Evolutionary conservation across 2,797 vertebrate genomes (phyloP).

Genomic region (Lateolabrax maculatus): DNA sequence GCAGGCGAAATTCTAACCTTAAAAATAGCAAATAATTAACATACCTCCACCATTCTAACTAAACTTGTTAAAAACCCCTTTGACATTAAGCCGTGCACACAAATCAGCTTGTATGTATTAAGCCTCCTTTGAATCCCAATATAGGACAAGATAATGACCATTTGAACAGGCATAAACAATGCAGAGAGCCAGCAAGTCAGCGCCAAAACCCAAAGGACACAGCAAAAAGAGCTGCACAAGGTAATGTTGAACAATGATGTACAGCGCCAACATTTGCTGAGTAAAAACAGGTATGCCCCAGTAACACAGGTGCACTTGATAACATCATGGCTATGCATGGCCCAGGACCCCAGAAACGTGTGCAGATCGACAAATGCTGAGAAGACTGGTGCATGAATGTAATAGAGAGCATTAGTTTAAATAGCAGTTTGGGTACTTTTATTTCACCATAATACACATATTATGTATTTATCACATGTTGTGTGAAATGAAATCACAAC

Average conservation of each 20-base stretch:
- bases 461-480: no score
- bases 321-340: neutral
- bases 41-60: neutral
- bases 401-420: neutral
- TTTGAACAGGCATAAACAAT: neutral
- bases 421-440: neutral
- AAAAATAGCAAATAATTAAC: neutral
- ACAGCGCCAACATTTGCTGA: neutral
- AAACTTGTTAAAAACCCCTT: neutral
- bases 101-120: neutral
- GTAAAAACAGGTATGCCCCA: neutral
- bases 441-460: neutral
- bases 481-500: neutral
- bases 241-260: neutral
- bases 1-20: neutral
- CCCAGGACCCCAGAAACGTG: neutral
- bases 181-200: neutral
- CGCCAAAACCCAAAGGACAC: neutral
- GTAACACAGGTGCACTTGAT: slow-evolving; percentile 8
- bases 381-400: neutral
- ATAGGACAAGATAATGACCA: neutral
- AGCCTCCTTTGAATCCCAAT: neutral
- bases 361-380: neutral
- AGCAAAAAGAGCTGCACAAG: neutral
- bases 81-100: neutral